These are phyloP conservation scores for Oreortyx pictus DNA, from an alignment of 2,797 vertebrate species.

Conservation along the genomic window DNA sequence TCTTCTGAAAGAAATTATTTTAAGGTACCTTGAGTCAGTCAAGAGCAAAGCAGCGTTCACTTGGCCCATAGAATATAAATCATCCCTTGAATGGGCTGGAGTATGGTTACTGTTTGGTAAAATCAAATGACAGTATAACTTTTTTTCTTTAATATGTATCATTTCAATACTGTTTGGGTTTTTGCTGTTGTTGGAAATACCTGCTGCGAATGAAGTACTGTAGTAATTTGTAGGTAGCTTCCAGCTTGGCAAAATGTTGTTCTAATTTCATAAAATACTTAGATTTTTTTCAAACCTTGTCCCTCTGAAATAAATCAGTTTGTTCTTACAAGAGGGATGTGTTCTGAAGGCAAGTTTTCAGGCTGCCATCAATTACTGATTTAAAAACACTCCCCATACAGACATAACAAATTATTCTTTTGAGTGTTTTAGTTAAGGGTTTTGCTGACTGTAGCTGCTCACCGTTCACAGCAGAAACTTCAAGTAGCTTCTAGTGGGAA, in stretches of 20 bases:
- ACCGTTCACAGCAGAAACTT: neutral
- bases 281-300: neutral
- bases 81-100: neutral
- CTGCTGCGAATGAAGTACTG: neutral
- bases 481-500: neutral
- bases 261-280: neutral
- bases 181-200: neutral
- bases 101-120: neutral
- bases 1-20: neutral
- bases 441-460: neutral
- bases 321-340: neutral
- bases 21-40: neutral
- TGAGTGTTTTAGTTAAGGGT: neutral
- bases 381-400: neutral
- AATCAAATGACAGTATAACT: neutral
- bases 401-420: neutral
- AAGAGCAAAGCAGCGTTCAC: constrained; percentile 14
- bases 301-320: neutral
- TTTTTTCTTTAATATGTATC: neutral
- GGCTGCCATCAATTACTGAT: neutral
- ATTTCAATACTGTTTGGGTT: neutral
- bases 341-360: constrained; percentile 17
- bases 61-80: neutral
- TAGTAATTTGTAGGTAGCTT: neutral
- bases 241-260: neutral